Evolutionary conservation across 2,797 vertebrate genomes (phyloP).

Genomic region (Selene dorsalis): DNA sequence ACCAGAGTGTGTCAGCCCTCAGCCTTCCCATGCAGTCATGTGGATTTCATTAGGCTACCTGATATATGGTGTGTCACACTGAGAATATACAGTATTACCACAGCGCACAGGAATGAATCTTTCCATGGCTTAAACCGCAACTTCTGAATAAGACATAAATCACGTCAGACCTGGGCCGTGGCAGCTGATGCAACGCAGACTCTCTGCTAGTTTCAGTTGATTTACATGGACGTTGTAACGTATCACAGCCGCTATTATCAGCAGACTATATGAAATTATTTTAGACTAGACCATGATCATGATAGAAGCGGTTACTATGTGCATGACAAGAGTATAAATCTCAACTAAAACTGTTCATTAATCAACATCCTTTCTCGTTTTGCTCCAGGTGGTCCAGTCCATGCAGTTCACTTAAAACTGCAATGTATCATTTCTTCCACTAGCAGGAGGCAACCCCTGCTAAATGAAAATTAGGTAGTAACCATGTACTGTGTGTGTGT

Average conservation of each 20-base stretch:
- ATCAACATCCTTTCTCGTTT: slow-evolving; percentile 4
- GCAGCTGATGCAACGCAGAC: not conserved
- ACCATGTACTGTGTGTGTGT: slow-evolving; percentile 30
- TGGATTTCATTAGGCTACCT: slow-evolving; percentile 58
- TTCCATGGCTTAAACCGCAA: slow-evolving; percentile 40
- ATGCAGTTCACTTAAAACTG: slow-evolving; percentile 60
- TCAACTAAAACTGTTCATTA: slow-evolving; percentile 85
- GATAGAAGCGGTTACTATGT: not conserved
- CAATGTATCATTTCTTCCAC: slow-evolving; percentile 44
- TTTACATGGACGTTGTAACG: not conserved
- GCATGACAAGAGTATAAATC: slow-evolving; percentile 64
- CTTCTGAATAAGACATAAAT: slow-evolving; percentile 31
- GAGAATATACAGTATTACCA: slow-evolving; percentile 23
- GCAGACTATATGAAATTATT: not conserved
- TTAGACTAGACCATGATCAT: not conserved
- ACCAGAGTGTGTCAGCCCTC: not conserved
- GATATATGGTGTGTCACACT: slow-evolving; percentile 48
- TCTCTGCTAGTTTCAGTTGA: not conserved
- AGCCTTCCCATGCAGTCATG: slow-evolving; percentile 28
- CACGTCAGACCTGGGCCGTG: not conserved
- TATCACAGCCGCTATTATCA: not conserved
- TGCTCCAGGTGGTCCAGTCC: not conserved
- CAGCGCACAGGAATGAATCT: slow-evolving; percentile 40
- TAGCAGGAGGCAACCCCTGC: slow-evolving; percentile 78
- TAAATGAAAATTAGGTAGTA: not conserved